These are phyloP conservation scores for Percina caprodes DNA, from an alignment of 2,113 vertebrate genomes.

Conservation along the genomic window DNA sequence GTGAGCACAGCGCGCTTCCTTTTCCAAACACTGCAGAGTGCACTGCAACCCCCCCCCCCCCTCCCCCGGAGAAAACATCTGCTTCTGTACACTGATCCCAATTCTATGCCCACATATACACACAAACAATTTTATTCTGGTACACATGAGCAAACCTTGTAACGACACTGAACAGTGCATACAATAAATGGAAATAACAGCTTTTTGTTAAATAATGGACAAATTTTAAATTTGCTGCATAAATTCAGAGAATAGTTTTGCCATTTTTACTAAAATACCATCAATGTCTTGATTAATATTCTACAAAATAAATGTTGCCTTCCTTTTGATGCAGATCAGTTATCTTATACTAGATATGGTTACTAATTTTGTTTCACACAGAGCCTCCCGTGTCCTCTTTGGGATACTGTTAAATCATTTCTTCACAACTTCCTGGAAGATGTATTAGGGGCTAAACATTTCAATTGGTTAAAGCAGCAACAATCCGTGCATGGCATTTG, in stretches of 20 bases:
- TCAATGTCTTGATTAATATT: not conserved
- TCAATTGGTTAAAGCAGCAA: conserved; percentile 40
- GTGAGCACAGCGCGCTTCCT: conserved; percentile 67
- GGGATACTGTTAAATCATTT: conserved; percentile 21
- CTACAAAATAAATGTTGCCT: not conserved
- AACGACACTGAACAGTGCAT: not conserved
- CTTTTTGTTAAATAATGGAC: conserved; percentile 15
- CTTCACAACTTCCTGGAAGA: conserved; percentile 17
- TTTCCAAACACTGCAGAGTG: conserved; percentile 69
- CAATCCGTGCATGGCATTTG: conserved; percentile 30
- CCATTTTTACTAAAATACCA: not conserved
- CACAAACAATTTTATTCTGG: not conserved
- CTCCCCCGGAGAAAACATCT: conserved; percentile 78
- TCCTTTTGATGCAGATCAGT: not conserved
- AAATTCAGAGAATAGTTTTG: not conserved
- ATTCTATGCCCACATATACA: conserved; percentile 39
- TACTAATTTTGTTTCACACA: not conserved
- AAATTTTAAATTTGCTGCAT: not conserved
- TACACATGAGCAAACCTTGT: conserved; percentile 10
- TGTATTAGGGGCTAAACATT: conserved; percentile 5
- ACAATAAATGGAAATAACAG: not conserved
- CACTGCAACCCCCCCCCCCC: conserved; percentile 47
- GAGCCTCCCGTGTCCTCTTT: conserved; percentile 25
- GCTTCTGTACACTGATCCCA: conserved; percentile 64
- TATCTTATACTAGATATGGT: not conserved